A percentile compares a stretch with the other conserved stretches of the same genome.
phyloP scores from a whole-genome alignment of 2,113 vertebrate genomes.

The Proterorhinus semilunaris region DNA sequence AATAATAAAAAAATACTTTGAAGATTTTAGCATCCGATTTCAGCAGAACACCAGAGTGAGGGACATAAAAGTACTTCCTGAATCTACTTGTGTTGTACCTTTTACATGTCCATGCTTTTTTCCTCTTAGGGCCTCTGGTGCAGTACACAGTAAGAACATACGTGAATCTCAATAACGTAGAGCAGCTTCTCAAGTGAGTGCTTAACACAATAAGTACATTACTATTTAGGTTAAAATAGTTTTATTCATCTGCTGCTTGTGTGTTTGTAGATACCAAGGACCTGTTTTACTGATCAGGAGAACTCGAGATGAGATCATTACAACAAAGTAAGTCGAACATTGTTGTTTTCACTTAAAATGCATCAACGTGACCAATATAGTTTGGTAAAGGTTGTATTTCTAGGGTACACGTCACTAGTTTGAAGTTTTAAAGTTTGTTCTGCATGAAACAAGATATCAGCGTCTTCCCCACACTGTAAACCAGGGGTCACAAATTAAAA shows the following conservation, averaged over 20 bases:
- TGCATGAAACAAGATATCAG: too few species aligned
- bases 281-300: slow-evolving; percentile 87
- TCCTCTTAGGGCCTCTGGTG: slow-evolving; percentile 79
- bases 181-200: slow-evolving; percentile 89
- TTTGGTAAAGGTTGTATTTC: neutral
- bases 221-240: neutral
- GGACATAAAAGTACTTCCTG: neutral
- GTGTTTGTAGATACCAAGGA: slow-evolving; percentile 82
- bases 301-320: slow-evolving; percentile 93
- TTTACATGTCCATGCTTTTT: neutral
- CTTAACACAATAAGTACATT: neutral
- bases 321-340: slow-evolving; percentile 80
- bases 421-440: too few species aligned
- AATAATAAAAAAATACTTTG: too few species aligned
- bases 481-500: too few species aligned
- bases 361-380: neutral
- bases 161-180: slow-evolving; percentile 89
- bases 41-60: neutral
- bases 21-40: too few species aligned
- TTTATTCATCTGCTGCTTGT: neutral
- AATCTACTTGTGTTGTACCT: neutral
- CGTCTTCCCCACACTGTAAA: too few species aligned
- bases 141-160: slow-evolving; percentile 88
- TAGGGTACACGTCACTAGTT: neutral
- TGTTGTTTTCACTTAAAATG: neutral